Percentiles rank a stretch among this genome's conserved stretches.
Conservation (phyloP, 2,797 vertebrate species). For the Perodicticus potto region DNA sequence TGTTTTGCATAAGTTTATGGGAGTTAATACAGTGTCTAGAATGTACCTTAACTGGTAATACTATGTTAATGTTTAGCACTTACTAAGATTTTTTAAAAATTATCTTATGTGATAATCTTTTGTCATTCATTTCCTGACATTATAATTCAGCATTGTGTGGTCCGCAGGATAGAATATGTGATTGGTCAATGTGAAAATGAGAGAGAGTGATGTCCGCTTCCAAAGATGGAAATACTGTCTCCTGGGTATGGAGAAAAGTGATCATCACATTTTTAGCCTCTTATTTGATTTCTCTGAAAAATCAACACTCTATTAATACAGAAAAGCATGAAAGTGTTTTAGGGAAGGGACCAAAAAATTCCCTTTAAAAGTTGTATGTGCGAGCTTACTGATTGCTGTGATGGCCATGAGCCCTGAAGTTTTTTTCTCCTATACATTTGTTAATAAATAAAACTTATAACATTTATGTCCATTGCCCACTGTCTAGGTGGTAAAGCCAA, state of each 20-base stretch:
- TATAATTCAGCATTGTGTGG: neutral
- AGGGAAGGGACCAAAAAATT: neutral
- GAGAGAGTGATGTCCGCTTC: neutral
- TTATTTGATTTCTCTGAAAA: slow-evolving; percentile 45
- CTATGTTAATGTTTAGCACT: slow-evolving; percentile 20
- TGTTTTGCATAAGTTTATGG: neutral
- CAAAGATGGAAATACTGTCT: neutral
- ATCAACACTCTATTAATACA: neutral
- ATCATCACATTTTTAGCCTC: neutral
- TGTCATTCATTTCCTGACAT: neutral
- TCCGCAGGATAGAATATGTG: neutral
- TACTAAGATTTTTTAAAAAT: neutral
- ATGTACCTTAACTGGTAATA: neutral
- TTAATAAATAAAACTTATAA: neutral
- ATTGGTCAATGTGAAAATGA: neutral
- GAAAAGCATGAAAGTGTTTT: neutral
- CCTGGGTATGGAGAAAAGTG: neutral
- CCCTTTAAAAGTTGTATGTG: neutral
- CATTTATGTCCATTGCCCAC: slow-evolving; percentile 62
- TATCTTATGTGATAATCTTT: neutral
- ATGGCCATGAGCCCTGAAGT: neutral
- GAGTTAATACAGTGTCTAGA: neutral
- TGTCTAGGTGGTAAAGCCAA: slow-evolving; percentile 85
- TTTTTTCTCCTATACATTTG: neutral
- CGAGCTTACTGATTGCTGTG: neutral